Percentiles rank a stretch among this genome's conserved stretches.
Evolutionary conservation across 2,113 vertebrate genomes (phyloP).

Genomic region (Urocynchramus pylzowi): DNA sequence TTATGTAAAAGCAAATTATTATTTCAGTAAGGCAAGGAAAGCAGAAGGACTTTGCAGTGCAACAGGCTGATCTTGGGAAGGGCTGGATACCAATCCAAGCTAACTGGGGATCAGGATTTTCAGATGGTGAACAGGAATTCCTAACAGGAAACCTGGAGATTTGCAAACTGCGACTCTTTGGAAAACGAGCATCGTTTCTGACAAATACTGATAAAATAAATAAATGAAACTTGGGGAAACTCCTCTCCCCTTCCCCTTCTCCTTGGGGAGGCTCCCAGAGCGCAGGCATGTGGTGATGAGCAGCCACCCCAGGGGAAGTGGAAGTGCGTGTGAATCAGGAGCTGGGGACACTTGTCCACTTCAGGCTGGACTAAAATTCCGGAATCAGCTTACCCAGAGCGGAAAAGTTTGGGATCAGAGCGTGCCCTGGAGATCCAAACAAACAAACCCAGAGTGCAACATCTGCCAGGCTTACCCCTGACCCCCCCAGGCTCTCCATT

Average conservation of each 20-base stretch:
- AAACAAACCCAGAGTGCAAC: neutral
- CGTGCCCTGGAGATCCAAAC: neutral
- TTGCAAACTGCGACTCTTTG: neutral
- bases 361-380: neutral
- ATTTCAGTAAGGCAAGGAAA: neutral
- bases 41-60: neutral
- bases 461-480: neutral
- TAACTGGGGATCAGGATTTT: neutral
- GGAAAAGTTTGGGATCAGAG: neutral
- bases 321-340: neutral
- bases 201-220: neutral
- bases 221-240: neutral
- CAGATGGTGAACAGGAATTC: neutral
- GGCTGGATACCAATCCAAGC: neutral
- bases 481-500: neutral
- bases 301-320: neutral
- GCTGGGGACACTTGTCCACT: neutral
- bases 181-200: neutral
- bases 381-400: neutral
- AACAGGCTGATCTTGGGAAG: neutral
- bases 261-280: neutral
- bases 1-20: neutral
- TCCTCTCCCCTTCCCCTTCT: neutral
- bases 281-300: accelerated
- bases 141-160: neutral